phyloP scores from a whole-genome alignment of 2,113 vertebrate genomes.

The Elaphurus davidianus region DNA sequence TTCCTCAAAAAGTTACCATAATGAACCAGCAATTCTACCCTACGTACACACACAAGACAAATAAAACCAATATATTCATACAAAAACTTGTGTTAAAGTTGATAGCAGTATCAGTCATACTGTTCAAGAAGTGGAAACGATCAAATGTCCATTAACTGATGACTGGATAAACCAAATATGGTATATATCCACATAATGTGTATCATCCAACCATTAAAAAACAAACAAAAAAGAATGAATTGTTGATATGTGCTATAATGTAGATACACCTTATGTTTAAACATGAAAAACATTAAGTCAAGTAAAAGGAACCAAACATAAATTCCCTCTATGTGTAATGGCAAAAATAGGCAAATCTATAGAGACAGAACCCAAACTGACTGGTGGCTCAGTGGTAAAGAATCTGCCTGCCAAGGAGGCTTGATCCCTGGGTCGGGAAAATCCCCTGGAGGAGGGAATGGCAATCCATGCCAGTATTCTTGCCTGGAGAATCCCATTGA shows the following conservation, averaged over 20 bases:
- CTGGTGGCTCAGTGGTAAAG: neutral
- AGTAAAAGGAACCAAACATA: neutral
- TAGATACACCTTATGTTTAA: neutral
- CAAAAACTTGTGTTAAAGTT: neutral
- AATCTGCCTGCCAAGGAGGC: neutral
- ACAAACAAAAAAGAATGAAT: neutral
- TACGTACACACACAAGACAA: neutral
- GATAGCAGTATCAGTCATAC: neutral
- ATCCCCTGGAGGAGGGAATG: neutral
- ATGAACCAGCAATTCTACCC: neutral
- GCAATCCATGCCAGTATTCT: neutral
- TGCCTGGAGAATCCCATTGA: neutral
- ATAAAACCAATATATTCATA: neutral
- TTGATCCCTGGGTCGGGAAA: neutral
- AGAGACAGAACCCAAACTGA: neutral
- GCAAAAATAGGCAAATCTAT: neutral
- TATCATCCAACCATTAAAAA: neutral
- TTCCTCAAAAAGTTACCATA: neutral
- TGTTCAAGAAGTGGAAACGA: neutral
- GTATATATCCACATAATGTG: neutral
- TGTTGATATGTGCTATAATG: neutral
- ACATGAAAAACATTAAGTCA: neutral
- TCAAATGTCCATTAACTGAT: neutral
- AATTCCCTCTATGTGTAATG: neutral
- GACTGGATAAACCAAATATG: neutral